Conservation (phyloP, 2,888 invertebrate species). For the Trachelus tabidus region DNA sequence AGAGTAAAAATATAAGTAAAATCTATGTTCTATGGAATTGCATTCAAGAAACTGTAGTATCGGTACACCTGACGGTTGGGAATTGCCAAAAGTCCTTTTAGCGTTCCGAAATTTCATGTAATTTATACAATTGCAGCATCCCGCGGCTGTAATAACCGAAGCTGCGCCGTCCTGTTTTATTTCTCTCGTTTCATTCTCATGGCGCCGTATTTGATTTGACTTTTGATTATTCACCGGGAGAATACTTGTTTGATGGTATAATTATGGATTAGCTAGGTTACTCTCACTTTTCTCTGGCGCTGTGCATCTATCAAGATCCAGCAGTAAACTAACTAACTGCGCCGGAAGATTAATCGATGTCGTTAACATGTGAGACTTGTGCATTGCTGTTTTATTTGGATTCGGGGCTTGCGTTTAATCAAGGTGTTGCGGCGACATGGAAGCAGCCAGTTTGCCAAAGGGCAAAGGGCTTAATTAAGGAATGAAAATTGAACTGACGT, state of each 20-base stretch:
- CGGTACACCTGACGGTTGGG: background rate
- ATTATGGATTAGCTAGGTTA: background rate
- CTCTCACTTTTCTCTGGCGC: background rate
- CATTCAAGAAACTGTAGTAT: background rate
- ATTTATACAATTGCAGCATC: background rate
- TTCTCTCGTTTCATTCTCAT: background rate
- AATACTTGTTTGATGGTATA: background rate
- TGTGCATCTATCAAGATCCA: background rate
- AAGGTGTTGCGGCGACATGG: conserved; percentile 22
- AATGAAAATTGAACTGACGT: background rate
- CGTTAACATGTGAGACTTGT: background rate
- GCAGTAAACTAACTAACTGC: background rate
- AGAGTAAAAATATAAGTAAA: background rate
- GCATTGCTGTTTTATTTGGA: conserved; percentile 43
- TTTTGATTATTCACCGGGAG: background rate
- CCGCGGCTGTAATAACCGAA: background rate
- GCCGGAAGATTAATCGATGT: background rate
- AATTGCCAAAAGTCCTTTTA: background rate
- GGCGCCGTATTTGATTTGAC: background rate
- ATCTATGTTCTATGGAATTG: background rate
- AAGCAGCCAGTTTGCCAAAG: background rate
- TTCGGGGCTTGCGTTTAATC: conserved; percentile 46
- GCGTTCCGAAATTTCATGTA: background rate
- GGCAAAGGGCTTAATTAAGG: background rate
- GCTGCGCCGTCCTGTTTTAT: background rate